Percentiles rank a stretch among this genome's conserved stretches.
Conservation (phyloP, 2,888 invertebrate genomes). For the Euzetes globulus region DNA sequence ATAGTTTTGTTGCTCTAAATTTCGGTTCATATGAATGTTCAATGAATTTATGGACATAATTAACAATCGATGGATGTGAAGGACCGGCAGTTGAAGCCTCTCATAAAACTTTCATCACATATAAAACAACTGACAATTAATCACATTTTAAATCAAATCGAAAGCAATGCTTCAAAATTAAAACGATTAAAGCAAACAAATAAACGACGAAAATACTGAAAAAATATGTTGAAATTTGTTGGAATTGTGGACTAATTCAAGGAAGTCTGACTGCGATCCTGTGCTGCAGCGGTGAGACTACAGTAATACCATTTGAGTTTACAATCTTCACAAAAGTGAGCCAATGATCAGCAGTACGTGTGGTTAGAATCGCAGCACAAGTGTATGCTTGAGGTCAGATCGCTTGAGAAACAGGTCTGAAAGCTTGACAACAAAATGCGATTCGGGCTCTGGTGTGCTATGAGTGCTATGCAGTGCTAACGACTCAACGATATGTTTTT, state of each 20-base stretch:
- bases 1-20: slow-evolving; percentile 20
- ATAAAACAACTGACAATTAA: too few species aligned
- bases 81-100: neutral
- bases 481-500: too few species aligned
- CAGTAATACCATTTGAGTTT: neutral
- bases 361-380: slow-evolving; percentile 16
- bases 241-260: slow-evolving; percentile 4
- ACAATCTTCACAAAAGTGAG: slow-evolving; percentile 16
- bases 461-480: neutral
- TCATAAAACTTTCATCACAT: neutral
- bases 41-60: neutral
- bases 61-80: neutral
- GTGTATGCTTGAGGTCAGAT: slow-evolving; percentile 27
- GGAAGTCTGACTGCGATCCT: slow-evolving; percentile 11
- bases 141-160: too few species aligned
- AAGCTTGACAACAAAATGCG: slow-evolving; percentile 10
- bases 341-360: slow-evolving; percentile 28
- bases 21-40: neutral
- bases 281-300: neutral
- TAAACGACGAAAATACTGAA: neutral
- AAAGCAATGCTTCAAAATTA: neutral
- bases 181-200: neutral
- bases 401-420: slow-evolving; percentile 28
- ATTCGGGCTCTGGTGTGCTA: slow-evolving; percentile 11
- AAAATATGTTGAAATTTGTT: neutral